Percentiles rank a stretch among this genome's conserved stretches.
These are phyloP conservation scores for Gonioctena quinquepunctata DNA, from an alignment of 1,140 invertebrate species.

Conservation along the genomic window DNA sequence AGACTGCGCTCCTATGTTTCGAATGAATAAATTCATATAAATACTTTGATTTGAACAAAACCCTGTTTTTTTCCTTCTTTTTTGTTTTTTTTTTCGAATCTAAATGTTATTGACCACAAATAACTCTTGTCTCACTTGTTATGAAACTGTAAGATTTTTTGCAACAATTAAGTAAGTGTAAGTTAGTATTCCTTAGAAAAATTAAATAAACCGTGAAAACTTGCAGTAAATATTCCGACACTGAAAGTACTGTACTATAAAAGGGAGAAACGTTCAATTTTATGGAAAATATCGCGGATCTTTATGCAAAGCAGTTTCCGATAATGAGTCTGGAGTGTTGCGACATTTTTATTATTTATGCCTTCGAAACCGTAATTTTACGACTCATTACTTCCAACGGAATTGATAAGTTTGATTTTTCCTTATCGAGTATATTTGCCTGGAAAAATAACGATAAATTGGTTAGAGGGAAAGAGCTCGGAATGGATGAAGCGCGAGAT, in stretches of 20 bases:
- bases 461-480: conserved; percentile 9
- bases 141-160: too few relatives aligned
- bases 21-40: too few relatives aligned
- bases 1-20: too few relatives aligned
- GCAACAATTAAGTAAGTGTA: too few relatives aligned
- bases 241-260: not conserved
- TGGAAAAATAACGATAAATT: conserved; percentile 18
- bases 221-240: too few relatives aligned
- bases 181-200: too few relatives aligned
- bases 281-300: conserved; percentile 38
- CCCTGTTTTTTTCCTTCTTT: too few relatives aligned
- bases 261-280: conserved; percentile 28
- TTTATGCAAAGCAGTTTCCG: conserved; percentile 49
- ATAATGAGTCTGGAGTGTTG: conserved; percentile 40
- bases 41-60: too few relatives aligned
- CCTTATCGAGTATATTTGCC: conserved; percentile 18
- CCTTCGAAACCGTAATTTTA: conserved; percentile 43
- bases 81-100: too few relatives aligned
- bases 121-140: too few relatives aligned
- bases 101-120: too few relatives aligned
- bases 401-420: conserved; percentile 41
- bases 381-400: conserved; percentile 45
- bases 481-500: not conserved
- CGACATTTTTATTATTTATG: conserved; percentile 45
- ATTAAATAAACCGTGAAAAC: too few relatives aligned